phyloP scores from a whole-genome alignment of 2,888 invertebrate species.

The Drosophila dives region DNA sequence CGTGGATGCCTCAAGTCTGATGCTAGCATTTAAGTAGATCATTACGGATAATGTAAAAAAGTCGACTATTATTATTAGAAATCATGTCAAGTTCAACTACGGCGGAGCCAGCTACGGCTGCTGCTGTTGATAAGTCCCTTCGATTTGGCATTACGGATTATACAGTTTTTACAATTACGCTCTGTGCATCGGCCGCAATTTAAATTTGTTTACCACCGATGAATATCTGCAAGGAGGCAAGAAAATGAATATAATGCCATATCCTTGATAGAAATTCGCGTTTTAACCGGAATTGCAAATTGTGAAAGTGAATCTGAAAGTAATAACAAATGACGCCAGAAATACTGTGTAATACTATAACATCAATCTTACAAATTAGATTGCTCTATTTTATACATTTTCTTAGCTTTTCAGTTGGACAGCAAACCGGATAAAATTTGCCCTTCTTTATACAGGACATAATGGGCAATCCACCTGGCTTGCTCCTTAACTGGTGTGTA shows the following conservation, averaged over 20 bases:
- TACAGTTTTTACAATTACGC: constrained; percentile 86
- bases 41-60: constrained; percentile 13
- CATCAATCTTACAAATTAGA: neutral
- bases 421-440: constrained; percentile 85
- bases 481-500: constrained; percentile 87
- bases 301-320: neutral
- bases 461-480: constrained; percentile 85
- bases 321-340: neutral
- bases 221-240: constrained; percentile 87
- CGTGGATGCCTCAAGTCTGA: constrained; percentile 27
- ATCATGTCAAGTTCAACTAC: constrained; percentile 49
- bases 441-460: constrained; percentile 87
- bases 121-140: constrained; percentile 45
- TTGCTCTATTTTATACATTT: neutral
- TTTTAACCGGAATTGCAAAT: neutral
- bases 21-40: constrained; percentile 20
- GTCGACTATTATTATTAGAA: neutral
- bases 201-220: constrained; percentile 87
- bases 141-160: constrained; percentile 85
- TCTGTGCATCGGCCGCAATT: constrained; percentile 86
- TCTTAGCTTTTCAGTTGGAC: constrained; percentile 74
- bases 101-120: neutral
- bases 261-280: constrained; percentile 87
- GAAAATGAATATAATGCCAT: constrained; percentile 87
- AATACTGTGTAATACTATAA: neutral